Evolutionary conservation across 2,888 invertebrate species (phyloP).

Genomic region (Apamea sordens): DNA sequence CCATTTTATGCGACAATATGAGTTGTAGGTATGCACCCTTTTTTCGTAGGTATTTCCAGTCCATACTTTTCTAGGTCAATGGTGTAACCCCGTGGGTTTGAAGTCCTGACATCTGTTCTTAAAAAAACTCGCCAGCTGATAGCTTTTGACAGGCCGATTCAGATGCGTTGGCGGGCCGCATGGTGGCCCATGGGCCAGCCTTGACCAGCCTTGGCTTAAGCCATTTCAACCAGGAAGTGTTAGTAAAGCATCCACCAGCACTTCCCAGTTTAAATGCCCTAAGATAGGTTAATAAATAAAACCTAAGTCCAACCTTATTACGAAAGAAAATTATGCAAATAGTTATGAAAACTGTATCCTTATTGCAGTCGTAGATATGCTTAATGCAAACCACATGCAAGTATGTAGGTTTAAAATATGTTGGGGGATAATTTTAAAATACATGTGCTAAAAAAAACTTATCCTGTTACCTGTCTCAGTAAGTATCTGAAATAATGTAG

Average conservation of each 20-base stretch:
- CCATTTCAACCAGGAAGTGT: slow-evolving; percentile 19
- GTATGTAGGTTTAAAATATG: slow-evolving; percentile 24
- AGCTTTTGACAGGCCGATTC: too few relatives aligned
- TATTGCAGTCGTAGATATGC: slow-evolving; percentile 41
- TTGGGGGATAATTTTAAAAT: slow-evolving; percentile 22
- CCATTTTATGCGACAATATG: too few relatives aligned
- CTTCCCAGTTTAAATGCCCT: slow-evolving; percentile 22
- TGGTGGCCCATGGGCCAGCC: too few relatives aligned
- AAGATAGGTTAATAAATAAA: slow-evolving; percentile 45
- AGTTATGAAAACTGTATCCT: slow-evolving; percentile 51
- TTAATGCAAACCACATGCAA: slow-evolving; percentile 16
- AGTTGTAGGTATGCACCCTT: too few relatives aligned
- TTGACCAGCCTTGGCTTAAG: slow-evolving; percentile 1
- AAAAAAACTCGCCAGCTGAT: too few relatives aligned
- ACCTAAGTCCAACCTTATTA: slow-evolving; percentile 33
- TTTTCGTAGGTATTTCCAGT: too few relatives aligned
- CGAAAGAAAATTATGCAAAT: slow-evolving; percentile 55
- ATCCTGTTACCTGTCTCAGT: too few relatives aligned
- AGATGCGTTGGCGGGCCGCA: too few relatives aligned
- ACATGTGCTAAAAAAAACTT: slow-evolving; percentile 18
- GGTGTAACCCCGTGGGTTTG: too few relatives aligned
- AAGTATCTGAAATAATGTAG: neutral
- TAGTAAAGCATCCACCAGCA: slow-evolving; percentile 13
- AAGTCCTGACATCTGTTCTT: too few relatives aligned
- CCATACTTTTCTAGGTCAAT: too few relatives aligned